A percentile compares a stretch with the other conserved stretches of the same genome.
Conservation (phyloP, 2,888 invertebrate genomes). For the Metalampra italica region DNA sequence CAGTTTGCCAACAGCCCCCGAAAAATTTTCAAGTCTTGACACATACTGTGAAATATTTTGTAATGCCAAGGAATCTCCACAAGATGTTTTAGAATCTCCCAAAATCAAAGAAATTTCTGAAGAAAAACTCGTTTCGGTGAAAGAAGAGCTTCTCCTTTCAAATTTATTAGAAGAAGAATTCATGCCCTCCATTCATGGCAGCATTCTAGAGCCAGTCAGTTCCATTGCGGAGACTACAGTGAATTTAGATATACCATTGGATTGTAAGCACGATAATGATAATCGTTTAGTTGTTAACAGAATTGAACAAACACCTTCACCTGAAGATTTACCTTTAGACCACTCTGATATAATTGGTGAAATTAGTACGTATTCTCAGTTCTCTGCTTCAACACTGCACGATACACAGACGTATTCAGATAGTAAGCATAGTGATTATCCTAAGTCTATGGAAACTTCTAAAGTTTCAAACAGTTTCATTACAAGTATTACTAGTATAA, state of each 20-base stretch:
- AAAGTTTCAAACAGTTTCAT: constrained; percentile 88
- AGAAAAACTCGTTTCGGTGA: constrained; percentile 15
- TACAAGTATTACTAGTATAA: constrained; percentile 93
- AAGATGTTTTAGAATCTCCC: constrained; percentile 3
- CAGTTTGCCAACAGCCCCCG: constrained; percentile 23
- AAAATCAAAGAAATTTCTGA: constrained; percentile 14
- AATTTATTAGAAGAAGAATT: constrained; percentile 79
- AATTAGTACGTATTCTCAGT: constrained; percentile 74
- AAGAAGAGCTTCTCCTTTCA: constrained; percentile 38
- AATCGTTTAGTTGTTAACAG: constrained; percentile 57
- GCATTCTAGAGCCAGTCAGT: constrained; percentile 78
- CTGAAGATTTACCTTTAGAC: constrained; percentile 90
- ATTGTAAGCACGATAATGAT: constrained; percentile 68
- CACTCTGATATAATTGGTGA: constrained; percentile 82
- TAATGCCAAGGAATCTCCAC: constrained; percentile 4
- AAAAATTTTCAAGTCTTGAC: constrained; percentile 14
- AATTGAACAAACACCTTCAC: constrained; percentile 89
- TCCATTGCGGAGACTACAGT: constrained; percentile 73
- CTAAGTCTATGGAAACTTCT: constrained; percentile 80
- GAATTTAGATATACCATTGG: constrained; percentile 75
- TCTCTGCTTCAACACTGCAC: constrained; percentile 68
- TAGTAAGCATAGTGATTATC: constrained; percentile 75
- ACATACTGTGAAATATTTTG: constrained; percentile 16
- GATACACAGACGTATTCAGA: constrained; percentile 78
- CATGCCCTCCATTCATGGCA: constrained; percentile 79